Percentiles rank a stretch among this genome's conserved stretches.
phyloP scores from a whole-genome alignment of 2,888 invertebrate genomes.

The Tenthredo mesomela region DNA sequence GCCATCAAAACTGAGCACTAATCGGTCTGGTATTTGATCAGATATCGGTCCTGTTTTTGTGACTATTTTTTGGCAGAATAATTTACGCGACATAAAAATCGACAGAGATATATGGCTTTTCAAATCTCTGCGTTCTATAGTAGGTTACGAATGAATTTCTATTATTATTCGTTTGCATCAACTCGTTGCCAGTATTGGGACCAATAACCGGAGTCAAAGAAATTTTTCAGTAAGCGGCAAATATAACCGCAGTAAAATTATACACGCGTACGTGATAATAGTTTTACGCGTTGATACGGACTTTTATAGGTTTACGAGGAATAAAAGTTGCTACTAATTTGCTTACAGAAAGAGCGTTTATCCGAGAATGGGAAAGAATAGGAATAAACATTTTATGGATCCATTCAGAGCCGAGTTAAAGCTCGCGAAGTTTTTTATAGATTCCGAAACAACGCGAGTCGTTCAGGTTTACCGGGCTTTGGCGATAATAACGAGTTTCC shows the following conservation, averaged over 20 bases:
- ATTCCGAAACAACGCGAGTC: constrained; percentile 62
- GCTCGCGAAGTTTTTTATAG: constrained; percentile 66
- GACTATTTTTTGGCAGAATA: not conserved
- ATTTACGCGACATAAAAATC: not conserved
- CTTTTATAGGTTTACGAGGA: constrained; percentile 45
- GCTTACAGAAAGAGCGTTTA: constrained; percentile 56
- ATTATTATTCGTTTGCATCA: not conserved
- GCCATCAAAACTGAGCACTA: not conserved
- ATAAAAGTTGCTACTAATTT: constrained; percentile 57
- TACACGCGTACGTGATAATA: constrained; percentile 40
- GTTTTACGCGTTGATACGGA: constrained; percentile 46
- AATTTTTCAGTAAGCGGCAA: not conserved
- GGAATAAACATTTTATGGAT: constrained; percentile 66
- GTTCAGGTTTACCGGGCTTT: constrained; percentile 55
- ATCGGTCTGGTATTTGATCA: not conserved
- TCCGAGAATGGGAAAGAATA: constrained; percentile 49
- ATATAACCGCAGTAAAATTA: constrained; percentile 28
- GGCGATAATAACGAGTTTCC: constrained; percentile 49
- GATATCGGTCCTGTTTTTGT: not conserved
- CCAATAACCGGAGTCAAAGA: not conserved
- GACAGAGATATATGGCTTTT: not conserved
- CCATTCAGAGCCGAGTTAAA: constrained; percentile 61
- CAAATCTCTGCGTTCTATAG: not conserved
- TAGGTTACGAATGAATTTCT: not conserved
- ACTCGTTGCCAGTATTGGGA: not conserved